phyloP scores from a whole-genome alignment of 2,113 vertebrate genomes.

The Tor tambroides region DNA sequence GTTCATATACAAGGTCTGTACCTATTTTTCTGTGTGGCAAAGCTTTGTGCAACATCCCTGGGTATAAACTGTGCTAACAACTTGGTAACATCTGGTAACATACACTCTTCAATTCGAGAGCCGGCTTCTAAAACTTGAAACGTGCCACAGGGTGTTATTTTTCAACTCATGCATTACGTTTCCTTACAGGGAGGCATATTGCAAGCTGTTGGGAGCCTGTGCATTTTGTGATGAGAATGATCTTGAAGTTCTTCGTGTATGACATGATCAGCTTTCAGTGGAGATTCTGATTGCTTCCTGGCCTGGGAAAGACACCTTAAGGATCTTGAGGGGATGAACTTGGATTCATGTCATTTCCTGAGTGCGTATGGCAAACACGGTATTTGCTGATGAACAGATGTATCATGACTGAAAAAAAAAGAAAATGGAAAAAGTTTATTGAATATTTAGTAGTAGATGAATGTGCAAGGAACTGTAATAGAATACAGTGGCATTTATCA shows the following conservation, averaged over 20 bases:
- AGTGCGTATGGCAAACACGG: slow-evolving; percentile 3
- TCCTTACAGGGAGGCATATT: slow-evolving; percentile 4
- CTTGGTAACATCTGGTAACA: slow-evolving; percentile 21
- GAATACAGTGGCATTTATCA: neutral
- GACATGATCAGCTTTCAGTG: slow-evolving; percentile 18
- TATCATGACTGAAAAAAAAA: neutral
- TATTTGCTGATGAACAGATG: slow-evolving; percentile 19
- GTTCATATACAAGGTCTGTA: neutral
- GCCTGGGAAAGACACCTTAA: slow-evolving; percentile 20
- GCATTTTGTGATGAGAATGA: slow-evolving; percentile 28
- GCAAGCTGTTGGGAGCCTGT: neutral
- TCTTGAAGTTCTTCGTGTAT: neutral
- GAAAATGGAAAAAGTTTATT: slow-evolving; percentile 23
- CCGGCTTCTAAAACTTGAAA: slow-evolving; percentile 23
- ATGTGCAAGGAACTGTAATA: neutral
- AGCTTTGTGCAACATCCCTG: neutral
- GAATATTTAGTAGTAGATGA: slow-evolving; percentile 27
- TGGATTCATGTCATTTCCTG: slow-evolving; percentile 35
- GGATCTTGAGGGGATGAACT: neutral
- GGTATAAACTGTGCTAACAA: neutral
- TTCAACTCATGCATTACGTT: slow-evolving; percentile 2
- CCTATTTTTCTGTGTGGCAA: neutral
- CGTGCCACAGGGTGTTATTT: slow-evolving; percentile 21
- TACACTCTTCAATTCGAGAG: neutral
- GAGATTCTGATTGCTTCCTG: slow-evolving; percentile 22